These are phyloP conservation scores for Artibeus lituratus DNA, from an alignment of 2,797 vertebrate genomes.

Conservation along the genomic window DNA sequence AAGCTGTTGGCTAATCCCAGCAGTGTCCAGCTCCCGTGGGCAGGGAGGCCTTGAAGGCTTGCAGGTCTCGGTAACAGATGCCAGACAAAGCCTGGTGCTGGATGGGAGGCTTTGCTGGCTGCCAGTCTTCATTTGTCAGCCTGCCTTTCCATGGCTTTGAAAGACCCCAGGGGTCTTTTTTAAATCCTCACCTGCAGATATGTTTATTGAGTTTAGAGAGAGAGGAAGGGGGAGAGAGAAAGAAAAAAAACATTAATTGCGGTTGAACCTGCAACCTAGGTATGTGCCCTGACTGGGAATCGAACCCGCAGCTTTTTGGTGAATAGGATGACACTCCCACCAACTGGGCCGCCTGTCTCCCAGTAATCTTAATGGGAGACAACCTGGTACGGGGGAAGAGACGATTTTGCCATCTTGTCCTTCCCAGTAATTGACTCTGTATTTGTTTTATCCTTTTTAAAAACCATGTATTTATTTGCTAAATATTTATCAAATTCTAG, in stretches of 20 bases:
- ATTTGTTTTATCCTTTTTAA: background rate
- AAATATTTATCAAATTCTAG: background rate
- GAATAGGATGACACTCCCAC: background rate
- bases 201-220: background rate
- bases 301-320: background rate
- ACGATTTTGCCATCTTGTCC: background rate
- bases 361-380: background rate
- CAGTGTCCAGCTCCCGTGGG: background rate
- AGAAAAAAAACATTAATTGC: background rate
- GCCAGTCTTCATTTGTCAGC: background rate
- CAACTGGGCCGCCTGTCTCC: background rate
- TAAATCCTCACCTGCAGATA: background rate
- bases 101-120: background rate
- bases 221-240: background rate
- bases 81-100: background rate
- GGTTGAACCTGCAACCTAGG: background rate
- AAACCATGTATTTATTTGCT: background rate
- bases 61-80: accelerated
- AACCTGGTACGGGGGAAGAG: background rate
- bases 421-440: background rate
- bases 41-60: background rate
- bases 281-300: background rate
- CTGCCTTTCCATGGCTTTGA: background rate
- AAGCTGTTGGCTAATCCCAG: background rate
- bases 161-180: background rate